Base-by-base conservation (phyloP, 2,888 invertebrate species). In the Pandemis cinnamomeana region DNA sequence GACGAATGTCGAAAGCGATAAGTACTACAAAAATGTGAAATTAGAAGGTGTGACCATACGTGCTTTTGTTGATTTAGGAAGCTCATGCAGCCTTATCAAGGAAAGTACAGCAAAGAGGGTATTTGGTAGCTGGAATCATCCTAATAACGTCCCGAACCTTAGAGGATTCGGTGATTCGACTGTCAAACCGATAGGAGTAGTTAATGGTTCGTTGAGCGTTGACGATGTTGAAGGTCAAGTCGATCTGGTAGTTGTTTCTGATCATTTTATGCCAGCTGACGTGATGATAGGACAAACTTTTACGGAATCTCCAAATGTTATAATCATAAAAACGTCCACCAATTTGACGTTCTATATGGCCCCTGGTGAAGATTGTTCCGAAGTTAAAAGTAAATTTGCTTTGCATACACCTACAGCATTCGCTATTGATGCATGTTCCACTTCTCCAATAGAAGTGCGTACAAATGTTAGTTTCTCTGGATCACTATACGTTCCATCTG, bases 151-250 rank as follows among this genome's bases (percentile, higher is more conserved):
- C 8, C 66, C 66, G 51, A 48, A 51, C 13, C 46, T 66, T 3
- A 48, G 51, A 66, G 66, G 66, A 7, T 66, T 66, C 20, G 66
- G 66, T 0, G 36, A 66, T 51, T 66, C 66, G 5, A 66, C 11
- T 11, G 51, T 66, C 6, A 48, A 66, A 13, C 51, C 66, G 6
- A 10, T 53, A 41, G 66, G 66, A 7, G 10, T 66, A 27, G 51
- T 36, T 51, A 66, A 51, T 2, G 51, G 51, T 13, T 8, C 41
- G 10, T 8, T 66, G n/a, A 15, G 51, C 7, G 41, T 66, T 13
- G 66, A 66, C n/a, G 51, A 53, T 7, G 41, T 41, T 13, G 41
- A 53, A 7, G 36, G 36, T 7, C 13, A 13, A 6, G 41, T 66
- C 20, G 66, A 66, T 53, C 5, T 66, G 8, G 41, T 66, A 7